Evolutionary conservation across 2,888 invertebrate genomes (phyloP).

Genomic region (Sesia apiformis): DNA sequence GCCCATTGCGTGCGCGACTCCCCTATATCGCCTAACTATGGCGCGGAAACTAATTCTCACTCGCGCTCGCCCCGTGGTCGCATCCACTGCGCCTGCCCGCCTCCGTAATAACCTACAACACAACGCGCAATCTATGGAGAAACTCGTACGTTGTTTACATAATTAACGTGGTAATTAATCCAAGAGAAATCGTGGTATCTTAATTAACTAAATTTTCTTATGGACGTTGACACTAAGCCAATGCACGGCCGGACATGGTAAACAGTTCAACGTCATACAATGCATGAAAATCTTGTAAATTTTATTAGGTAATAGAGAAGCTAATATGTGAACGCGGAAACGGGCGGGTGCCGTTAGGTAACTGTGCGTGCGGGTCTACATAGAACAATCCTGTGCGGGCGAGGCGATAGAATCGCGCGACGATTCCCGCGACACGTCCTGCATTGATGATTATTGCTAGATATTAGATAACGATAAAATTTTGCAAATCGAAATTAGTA

Average conservation of each 20-base stretch:
- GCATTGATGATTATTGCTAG: conserved; percentile 36
- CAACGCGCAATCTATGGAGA: too few relatives aligned
- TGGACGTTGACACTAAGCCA: too few relatives aligned
- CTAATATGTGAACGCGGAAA: conserved; percentile 61
- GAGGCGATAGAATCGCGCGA: conserved; percentile 40
- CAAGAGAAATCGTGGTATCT: too few relatives aligned
- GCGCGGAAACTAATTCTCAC: conserved; percentile 38
- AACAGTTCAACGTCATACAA: too few relatives aligned
- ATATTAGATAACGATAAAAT: neutral
- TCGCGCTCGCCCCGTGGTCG: neutral
- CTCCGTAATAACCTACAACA: too few relatives aligned
- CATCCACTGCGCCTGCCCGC: neutral
- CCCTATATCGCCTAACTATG: conserved; percentile 61
- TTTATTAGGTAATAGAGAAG: conserved; percentile 11
- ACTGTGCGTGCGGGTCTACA: conserved; percentile 65
- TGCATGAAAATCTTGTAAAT: too few relatives aligned
- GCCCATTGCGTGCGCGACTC: conserved; percentile 56
- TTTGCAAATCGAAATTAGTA: neutral
- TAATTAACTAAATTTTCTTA: too few relatives aligned
- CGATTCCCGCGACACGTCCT: conserved; percentile 41
- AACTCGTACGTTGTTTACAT: too few relatives aligned
- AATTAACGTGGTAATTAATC: too few relatives aligned
- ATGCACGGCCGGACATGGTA: too few relatives aligned
- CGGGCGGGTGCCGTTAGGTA: conserved; percentile 59
- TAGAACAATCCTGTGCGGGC: conserved; percentile 61